phyloP scores from a whole-genome alignment of 2,797 vertebrate genomes.

The Sylvia borin region DNA sequence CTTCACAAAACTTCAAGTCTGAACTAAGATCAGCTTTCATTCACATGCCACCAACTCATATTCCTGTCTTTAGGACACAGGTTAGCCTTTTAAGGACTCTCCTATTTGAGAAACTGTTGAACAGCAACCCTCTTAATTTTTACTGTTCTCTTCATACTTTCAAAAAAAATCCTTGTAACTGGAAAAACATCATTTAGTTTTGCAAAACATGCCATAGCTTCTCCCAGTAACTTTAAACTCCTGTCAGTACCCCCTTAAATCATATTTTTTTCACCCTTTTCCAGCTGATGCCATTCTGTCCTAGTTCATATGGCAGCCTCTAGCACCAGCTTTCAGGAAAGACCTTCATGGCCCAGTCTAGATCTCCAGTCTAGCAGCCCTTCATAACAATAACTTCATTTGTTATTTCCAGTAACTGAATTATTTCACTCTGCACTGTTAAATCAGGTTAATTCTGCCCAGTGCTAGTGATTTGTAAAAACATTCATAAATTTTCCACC shows the following conservation, averaged over 20 bases:
- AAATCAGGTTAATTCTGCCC: neutral
- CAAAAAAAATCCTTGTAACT: neutral
- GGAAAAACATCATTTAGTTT: neutral
- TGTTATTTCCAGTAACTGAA: neutral
- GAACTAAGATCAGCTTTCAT: neutral
- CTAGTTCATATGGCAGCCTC: neutral
- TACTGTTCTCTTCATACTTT: neutral
- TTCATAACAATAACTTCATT: neutral
- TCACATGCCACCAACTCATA: neutral
- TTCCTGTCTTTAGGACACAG: neutral
- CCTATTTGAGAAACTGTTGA: neutral
- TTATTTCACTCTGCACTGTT: neutral
- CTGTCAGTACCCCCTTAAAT: neutral
- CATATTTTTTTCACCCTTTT: neutral
- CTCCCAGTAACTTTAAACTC: neutral
- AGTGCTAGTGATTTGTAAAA: neutral
- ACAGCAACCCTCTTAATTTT: neutral
- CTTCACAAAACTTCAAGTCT: neutral
- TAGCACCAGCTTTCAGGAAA: neutral
- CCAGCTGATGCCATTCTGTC: neutral
- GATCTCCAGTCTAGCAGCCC: neutral
- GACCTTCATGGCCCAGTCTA: neutral
- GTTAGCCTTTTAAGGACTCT: neutral
- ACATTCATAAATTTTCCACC: neutral
- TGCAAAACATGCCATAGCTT: neutral